These are phyloP conservation scores for Phaethon lepturus DNA, from an alignment of 2,113 vertebrate genomes.

Conservation along the genomic window DNA sequence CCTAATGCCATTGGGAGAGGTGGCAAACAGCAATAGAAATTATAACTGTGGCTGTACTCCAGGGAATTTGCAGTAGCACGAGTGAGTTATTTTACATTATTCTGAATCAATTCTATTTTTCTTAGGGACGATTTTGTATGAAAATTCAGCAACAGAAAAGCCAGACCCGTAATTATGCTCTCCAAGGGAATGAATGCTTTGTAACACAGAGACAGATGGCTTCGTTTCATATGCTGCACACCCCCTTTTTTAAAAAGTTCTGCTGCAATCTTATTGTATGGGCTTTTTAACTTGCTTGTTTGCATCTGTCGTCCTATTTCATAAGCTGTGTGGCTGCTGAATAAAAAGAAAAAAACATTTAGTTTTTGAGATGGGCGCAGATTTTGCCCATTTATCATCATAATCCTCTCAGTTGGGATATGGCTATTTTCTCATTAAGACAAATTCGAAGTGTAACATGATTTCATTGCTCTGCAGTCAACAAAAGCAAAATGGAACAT, in stretches of 20 bases:
- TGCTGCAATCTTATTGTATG: slow-evolving; percentile 32
- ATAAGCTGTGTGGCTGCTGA: slow-evolving; percentile 5
- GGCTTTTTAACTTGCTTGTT: slow-evolving; percentile 58
- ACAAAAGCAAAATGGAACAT: slow-evolving; percentile 1
- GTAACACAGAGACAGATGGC: slow-evolving; percentile 63
- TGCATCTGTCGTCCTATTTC: slow-evolving; percentile 69
- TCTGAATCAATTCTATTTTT: background rate
- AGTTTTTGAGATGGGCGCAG: slow-evolving; percentile 37
- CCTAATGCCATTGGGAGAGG: background rate
- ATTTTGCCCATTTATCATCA: slow-evolving; percentile 52
- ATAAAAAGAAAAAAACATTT: background rate
- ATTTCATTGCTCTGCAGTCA: slow-evolving; percentile 47
- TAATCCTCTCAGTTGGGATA: slow-evolving; percentile 31
- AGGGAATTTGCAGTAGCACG: background rate
- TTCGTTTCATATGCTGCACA: background rate
- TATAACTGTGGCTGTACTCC: rapidly evolving
- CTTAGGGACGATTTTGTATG: background rate
- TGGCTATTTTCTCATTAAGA: slow-evolving; percentile 48
- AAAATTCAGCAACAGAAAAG: slow-evolving; percentile 34
- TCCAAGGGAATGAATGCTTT: slow-evolving; percentile 18
- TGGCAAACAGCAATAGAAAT: background rate
- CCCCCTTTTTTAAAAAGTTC: slow-evolving; percentile 37
- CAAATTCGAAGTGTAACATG: slow-evolving; percentile 31
- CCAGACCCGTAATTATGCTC: background rate
- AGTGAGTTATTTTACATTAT: background rate